phyloP scores from a whole-genome alignment of 2,113 vertebrate genomes.

The Apodemus sylvaticus region DNA sequence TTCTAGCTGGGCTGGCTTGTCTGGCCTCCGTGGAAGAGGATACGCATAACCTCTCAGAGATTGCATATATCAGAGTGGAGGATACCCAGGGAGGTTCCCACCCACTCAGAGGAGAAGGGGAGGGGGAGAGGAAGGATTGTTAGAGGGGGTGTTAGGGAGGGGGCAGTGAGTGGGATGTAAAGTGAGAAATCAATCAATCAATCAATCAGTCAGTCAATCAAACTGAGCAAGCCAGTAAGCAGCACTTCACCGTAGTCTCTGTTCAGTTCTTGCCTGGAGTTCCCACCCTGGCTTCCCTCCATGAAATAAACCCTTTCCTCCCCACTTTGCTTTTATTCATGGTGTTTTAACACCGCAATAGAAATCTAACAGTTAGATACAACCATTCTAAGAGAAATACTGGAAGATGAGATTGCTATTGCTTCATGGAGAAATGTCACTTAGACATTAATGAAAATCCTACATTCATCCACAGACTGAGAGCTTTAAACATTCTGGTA shows the following conservation, averaged over 20 bases:
- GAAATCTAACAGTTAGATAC: background rate
- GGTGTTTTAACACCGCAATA: background rate
- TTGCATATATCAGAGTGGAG: too few species aligned
- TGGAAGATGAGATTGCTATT: background rate
- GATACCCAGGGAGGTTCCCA: too few species aligned
- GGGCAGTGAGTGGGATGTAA: too few species aligned
- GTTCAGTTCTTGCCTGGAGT: background rate
- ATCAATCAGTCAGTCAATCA: background rate
- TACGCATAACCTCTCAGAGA: too few species aligned
- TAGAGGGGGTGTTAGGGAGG: too few species aligned
- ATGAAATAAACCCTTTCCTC: background rate
- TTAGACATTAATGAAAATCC: constrained; percentile 4
- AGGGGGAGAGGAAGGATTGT: too few species aligned
- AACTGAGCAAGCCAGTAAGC: background rate
- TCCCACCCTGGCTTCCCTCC: background rate
- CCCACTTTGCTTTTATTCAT: background rate
- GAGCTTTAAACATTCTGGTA: constrained; percentile 8
- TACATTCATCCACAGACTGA: background rate
- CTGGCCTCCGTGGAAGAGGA: too few species aligned
- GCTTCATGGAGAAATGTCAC: background rate
- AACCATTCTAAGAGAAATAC: constrained; percentile 17
- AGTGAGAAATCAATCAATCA: too few species aligned
- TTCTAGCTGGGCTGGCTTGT: too few species aligned
- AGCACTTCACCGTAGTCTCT: background rate
- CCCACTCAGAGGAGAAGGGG: too few species aligned